These are phyloP conservation scores for Listronotus bonariensis DNA, from an alignment of 1,140 invertebrate species.

Conservation along the genomic window DNA sequence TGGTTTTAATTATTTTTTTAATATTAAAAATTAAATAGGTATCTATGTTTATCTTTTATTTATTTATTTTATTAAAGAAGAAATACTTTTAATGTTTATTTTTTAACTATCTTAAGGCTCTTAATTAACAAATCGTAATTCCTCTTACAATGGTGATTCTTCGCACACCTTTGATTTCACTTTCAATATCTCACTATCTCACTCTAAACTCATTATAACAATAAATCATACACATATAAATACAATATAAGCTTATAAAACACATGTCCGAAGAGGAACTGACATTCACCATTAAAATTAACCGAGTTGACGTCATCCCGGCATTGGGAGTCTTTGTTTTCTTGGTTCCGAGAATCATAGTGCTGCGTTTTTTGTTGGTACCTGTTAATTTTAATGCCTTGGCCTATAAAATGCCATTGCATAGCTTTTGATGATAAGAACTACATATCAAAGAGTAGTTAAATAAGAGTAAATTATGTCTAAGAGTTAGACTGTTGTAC, in stretches of 20 bases:
- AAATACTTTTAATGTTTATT: too few relatives aligned
- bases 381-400: conserved; percentile 12
- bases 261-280: conserved; percentile 14
- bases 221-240: neutral
- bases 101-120: too few relatives aligned
- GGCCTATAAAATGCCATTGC: conserved; percentile 7
- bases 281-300: conserved; percentile 33
- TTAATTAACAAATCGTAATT: too few relatives aligned
- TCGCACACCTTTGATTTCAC: neutral
- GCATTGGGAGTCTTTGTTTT: conserved; percentile 31
- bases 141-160: neutral
- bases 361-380: conserved; percentile 17
- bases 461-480: too few relatives aligned
- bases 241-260: neutral
- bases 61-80: too few relatives aligned
- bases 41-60: too few relatives aligned
- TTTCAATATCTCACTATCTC: neutral
- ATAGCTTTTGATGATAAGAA: neutral
- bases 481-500: too few relatives aligned
- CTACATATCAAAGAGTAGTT: neutral
- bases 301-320: conserved; percentile 30
- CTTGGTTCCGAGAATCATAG: conserved; percentile 30
- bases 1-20: too few relatives aligned
- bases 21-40: too few relatives aligned
- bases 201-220: neutral